Evolutionary conservation across 2,888 invertebrate genomes (phyloP), one percentile per base, ranked within the genome.

Genomic region (Euplagia quadripunctaria): DNA sequence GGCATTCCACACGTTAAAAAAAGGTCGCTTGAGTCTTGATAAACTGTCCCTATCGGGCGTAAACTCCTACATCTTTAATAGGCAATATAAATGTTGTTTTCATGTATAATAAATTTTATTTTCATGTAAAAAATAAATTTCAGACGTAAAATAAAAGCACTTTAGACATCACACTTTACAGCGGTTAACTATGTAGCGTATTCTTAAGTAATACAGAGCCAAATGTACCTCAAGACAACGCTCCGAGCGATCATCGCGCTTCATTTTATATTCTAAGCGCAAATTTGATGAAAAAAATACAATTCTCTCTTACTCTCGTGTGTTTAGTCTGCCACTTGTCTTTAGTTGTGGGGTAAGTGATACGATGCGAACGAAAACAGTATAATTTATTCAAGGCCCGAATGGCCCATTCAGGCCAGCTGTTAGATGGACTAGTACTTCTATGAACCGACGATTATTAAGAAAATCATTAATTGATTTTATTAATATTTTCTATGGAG

Each of bases 241-340:
- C 74, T 77, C 74, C 42, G 70, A 70, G 74, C 82, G 81, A 85
- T 85, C 84, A 83, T 83, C 72, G 71, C 73, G 75, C 83, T 87
- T 88, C 89, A 89, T 91, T 91, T 87, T 86, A 88, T 91, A 91
- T 91, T 91, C 91, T 85, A 85, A 87, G 85, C 86, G 91, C 88
- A 91, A 91, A 91, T 90, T 91, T 90, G 85, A 88, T 90, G 90
- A 90, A 91, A 90, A 86, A 91, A 90, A 91, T 90, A 91, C 89
- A 89, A 87, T 90, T 86, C 86, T 74, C 80, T 75, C 77, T 75
- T 78, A 73, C 70, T 75, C 70, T 68, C 75, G 80, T 81, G 83
- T 87, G 85, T 88, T 89, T 88, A 84, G 82, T 85, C 82, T 85
- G 77, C 73, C 78, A 77, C 77, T 82, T 79, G 80, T 74, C 68